Evolutionary conservation across 2,888 invertebrate genomes (phyloP).

Genomic region (Euspilapteryx auroguttella): DNA sequence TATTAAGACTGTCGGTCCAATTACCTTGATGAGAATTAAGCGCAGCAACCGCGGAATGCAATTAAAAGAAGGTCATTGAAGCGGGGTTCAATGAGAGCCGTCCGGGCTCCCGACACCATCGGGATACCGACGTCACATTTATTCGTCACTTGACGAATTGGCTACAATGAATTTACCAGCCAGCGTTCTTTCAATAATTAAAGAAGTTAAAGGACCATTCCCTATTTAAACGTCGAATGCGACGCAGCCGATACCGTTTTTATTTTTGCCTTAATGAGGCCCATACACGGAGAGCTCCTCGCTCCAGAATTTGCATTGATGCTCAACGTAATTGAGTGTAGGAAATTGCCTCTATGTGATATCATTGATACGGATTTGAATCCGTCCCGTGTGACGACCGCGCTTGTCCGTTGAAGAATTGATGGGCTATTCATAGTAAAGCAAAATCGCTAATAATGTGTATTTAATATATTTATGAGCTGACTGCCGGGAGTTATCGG

Average conservation of each 20-base stretch:
- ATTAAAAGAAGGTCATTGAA: constrained; percentile 1
- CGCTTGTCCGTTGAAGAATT: constrained; percentile 18
- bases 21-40: background rate
- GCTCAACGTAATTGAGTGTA: constrained; percentile 22
- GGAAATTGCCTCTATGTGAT: constrained; percentile 15
- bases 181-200: constrained; percentile 29
- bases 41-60: background rate
- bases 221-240: constrained; percentile 29
- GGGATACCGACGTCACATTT: background rate
- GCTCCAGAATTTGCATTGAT: constrained; percentile 46
- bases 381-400: constrained; percentile 2
- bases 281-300: constrained; percentile 26
- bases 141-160: background rate
- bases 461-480: no score
- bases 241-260: constrained; percentile 26
- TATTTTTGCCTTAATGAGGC: constrained; percentile 39
- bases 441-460: background rate
- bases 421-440: constrained; percentile 16
- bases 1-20: background rate
- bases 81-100: background rate
- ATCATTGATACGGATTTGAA: constrained; percentile 2
- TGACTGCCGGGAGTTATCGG: background rate
- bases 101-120: background rate
- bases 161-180: constrained; percentile 1
- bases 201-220: constrained; percentile 15